These are phyloP conservation scores for Zosterops lateralis DNA, from an alignment of 2,113 vertebrate species.

Conservation along the genomic window DNA sequence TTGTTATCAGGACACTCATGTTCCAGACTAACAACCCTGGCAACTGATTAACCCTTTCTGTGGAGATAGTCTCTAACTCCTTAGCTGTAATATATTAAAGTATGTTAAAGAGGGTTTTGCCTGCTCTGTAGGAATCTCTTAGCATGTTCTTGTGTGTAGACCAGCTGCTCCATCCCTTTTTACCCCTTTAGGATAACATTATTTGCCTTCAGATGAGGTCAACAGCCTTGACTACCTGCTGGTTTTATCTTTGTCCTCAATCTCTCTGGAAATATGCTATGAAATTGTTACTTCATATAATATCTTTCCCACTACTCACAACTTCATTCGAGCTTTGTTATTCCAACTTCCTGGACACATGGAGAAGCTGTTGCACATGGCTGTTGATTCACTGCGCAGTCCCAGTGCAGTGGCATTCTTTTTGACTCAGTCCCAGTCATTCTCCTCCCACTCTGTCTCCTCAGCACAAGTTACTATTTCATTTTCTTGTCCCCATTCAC, in stretches of 20 bases:
- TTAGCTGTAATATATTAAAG: neutral
- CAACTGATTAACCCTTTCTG: constrained; percentile 41
- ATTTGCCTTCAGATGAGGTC: neutral
- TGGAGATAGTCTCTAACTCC: neutral
- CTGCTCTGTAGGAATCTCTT: neutral
- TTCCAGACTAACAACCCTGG: constrained; percentile 25
- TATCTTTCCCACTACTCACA: neutral
- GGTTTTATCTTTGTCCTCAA: neutral
- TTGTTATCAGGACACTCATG: constrained; percentile 25
- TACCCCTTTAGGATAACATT: neutral
- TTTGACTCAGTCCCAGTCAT: neutral
- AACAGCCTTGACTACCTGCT: neutral
- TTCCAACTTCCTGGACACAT: neutral
- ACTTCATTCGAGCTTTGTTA: neutral
- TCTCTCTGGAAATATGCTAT: neutral
- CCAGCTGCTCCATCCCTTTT: neutral
- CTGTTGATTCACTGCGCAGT: neutral
- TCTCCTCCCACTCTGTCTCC: constrained; percentile 33
- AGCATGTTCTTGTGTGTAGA: neutral
- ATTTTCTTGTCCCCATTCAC: neutral
- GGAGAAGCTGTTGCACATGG: neutral
- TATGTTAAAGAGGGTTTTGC: neutral
- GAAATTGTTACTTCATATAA: neutral
- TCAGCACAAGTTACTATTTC: neutral
- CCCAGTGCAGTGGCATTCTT: constrained; percentile 18